A percentile compares a stretch with the other conserved stretches of the same genome.
Conservation (phyloP, 2,797 vertebrate species). For the Benthosema pterotum region DNA sequence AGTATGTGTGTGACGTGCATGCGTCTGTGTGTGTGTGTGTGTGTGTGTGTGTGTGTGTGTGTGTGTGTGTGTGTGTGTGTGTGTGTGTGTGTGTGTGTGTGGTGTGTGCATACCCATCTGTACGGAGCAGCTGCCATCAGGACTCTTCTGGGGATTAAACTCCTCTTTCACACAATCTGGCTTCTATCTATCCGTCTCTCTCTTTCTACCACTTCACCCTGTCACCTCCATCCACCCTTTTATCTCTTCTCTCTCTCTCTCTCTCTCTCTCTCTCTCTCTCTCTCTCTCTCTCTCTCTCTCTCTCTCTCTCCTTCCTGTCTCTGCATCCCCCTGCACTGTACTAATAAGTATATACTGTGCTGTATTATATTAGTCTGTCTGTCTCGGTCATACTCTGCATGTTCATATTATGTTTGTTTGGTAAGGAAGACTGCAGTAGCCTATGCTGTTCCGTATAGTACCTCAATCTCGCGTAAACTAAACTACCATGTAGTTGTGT, state of each 20-base stretch:
- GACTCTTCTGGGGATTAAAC: conserved; percentile 75
- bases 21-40: background rate
- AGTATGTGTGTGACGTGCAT: no score
- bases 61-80: no score
- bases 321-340: conserved; percentile 11
- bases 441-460: no score
- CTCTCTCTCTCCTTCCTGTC: conserved; percentile 1
- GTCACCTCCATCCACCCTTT: conserved; percentile 32
- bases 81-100: background rate
- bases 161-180: conserved; percentile 65
- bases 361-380: background rate
- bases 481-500: no score
- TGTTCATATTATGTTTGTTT: no score
- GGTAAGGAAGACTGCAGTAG: no score
- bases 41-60: background rate
- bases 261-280: conserved; percentile 1
- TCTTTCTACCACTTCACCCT: conserved; percentile 56
- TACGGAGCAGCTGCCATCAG: conserved; percentile 68
- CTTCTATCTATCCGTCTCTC: conserved; percentile 33
- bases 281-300: conserved; percentile 18
- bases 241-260: background rate
- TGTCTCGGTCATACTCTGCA: background rate
- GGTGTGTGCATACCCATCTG: conserved; percentile 63
- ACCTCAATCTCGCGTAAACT: no score
- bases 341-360: no score